Base-by-base conservation (phyloP, 2,888 invertebrate genomes). In the Mamestra brassicae region DNA sequence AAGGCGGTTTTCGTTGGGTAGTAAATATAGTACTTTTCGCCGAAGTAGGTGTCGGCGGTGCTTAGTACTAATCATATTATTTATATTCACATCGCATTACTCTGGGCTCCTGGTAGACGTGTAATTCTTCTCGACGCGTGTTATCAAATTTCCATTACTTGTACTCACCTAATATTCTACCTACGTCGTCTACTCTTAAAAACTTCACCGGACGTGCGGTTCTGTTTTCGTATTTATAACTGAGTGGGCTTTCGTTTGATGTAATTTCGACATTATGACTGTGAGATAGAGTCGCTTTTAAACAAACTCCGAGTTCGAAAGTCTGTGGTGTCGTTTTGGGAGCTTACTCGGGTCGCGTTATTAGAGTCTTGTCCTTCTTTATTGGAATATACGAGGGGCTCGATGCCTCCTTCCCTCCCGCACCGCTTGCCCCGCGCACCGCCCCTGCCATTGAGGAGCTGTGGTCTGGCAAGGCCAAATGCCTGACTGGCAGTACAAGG, bases 281-380 rank as follows among this genome's bases (percentile, higher is more conserved):
- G 52, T 61, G 58, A 6, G 3, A 67, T 84, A 92, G 81, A 88
- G 91, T 88, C 63, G 84, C 45, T 87, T 92, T 92, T 91, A 47
- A 80, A 64, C 42, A 69, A 84, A 60, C 66, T 76, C 74, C 84
- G 71, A 47, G 52, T 62, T 77, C 62, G 74, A 89, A 90, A 90
- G 91, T 92, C 91, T 90, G 91, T 93, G 94, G 94, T 94, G 94
- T 93, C 94, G 94, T 94, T 93, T 92, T 90, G 93, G 93, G 92
- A 92, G 94, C 93, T 94, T 94, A 93, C 91, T 93, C 80, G 93
- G 94, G 93, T 92, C 93, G 90, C 90, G 93, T 93, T 95, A 95
- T 95, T 94, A 93, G 92, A 92, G 93, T 87, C 92, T 93, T 94
- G 94, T 94, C 94, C 91, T 94, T 94, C 94, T 94, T 94, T 95